Percentiles rank a stretch among this genome's conserved stretches.
These are phyloP conservation scores for Ceratosolen fusciceps DNA, from an alignment of 1,140 invertebrate species.

Conservation along the genomic window DNA sequence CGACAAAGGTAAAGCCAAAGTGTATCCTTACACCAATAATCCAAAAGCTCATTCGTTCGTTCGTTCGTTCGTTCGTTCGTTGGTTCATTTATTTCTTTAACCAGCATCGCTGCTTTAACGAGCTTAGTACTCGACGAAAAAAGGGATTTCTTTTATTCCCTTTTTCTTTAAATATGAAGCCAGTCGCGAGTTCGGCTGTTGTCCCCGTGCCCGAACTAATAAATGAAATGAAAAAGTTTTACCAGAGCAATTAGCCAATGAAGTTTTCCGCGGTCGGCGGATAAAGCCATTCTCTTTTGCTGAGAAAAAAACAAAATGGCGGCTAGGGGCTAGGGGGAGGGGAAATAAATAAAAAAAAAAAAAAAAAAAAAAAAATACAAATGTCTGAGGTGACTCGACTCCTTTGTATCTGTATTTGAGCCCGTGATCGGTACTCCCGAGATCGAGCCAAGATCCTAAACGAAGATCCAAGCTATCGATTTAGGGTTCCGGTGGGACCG, in stretches of 20 bases:
- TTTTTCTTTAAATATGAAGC: not conserved
- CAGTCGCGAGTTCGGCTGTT: not conserved
- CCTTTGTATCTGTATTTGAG: not conserved
- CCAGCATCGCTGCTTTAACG: not conserved
- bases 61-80: no score
- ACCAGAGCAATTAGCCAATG: not conserved
- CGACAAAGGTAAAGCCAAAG: constrained; percentile 50
- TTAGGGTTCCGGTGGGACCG: not conserved
- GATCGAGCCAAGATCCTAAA: constrained; percentile 4
- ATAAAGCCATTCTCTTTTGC: not conserved
- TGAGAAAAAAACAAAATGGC: no score
- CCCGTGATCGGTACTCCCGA: no score
- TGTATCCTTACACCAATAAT: not conserved
- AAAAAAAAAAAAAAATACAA: no score
- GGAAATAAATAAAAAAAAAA: no score
- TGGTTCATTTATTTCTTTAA: not conserved
- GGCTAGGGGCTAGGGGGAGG: no score
- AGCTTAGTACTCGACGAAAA: not conserved
- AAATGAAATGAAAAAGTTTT: not conserved
- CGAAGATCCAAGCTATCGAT: not conserved
- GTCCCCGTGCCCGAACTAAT: not conserved
- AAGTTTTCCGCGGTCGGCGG: not conserved
- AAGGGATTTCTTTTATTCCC: no score
- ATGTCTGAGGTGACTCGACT: not conserved
- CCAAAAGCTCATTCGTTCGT: no score